Conservation (phyloP, 2,888 invertebrate genomes). For the Frankliniella intonsa region DNA sequence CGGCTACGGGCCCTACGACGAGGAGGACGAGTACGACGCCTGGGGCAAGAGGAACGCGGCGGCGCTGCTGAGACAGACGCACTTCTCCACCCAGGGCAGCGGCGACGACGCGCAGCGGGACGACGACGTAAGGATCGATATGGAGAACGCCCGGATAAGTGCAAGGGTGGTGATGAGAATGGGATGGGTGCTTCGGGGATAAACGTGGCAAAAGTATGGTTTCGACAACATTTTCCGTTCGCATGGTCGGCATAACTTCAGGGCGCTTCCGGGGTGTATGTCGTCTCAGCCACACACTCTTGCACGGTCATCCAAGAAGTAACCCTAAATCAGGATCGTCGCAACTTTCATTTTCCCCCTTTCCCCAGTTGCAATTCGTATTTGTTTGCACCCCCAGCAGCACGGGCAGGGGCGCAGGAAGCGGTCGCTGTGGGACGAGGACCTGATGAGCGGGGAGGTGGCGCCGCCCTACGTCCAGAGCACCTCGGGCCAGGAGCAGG, state of each 20-base stretch:
- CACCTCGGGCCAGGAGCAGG: neutral
- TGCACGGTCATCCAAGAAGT: too few species aligned
- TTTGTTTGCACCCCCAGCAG: neutral
- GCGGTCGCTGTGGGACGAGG: constrained; percentile 29
- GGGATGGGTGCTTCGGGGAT: too few species aligned
- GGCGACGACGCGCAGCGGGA: neutral
- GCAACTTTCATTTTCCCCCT: too few species aligned
- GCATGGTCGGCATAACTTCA: too few species aligned
- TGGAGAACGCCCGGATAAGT: too few species aligned
- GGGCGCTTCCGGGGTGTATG: too few species aligned
- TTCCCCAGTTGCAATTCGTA: too few species aligned
- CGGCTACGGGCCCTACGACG: constrained; percentile 22
- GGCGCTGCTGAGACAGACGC: constrained; percentile 32
- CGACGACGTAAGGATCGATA: neutral
- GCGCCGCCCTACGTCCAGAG: constrained; percentile 2
- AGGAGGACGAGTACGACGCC: constrained; percentile 26
- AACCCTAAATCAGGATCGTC: too few species aligned
- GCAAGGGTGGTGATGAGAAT: too few species aligned
- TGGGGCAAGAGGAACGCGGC: constrained; percentile 33
- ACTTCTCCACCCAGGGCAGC: neutral
- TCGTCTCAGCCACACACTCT: too few species aligned
- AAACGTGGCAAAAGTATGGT: too few species aligned
- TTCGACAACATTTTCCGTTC: too few species aligned
- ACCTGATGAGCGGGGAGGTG: constrained; percentile 32
- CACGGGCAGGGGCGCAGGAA: constrained; percentile 27